A percentile compares a stretch with the other conserved stretches of the same genome.
Evolutionary conservation across 1,140 invertebrate genomes (phyloP).

Genomic region (Arctopsyche grandis): DNA sequence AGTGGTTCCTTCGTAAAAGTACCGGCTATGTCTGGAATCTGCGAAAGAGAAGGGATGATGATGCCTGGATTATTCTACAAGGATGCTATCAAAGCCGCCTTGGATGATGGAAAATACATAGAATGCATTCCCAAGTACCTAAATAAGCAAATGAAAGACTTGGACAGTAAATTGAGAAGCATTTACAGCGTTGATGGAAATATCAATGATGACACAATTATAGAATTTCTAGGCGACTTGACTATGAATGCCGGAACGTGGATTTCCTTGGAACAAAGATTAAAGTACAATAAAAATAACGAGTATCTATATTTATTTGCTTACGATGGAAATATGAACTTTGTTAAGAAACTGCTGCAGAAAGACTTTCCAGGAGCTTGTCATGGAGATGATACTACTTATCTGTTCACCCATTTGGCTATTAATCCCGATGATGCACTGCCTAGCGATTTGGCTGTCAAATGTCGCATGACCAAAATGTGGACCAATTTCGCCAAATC

Average conservation of each 20-base stretch:
- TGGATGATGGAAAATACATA: conserved; percentile 57
- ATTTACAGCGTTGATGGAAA: conserved; percentile 56
- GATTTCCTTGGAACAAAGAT: conserved; percentile 51
- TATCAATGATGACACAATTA: conserved; percentile 57
- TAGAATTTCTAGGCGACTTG: conserved; percentile 61
- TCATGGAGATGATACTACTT: conserved; percentile 62
- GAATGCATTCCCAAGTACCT: conserved; percentile 58
- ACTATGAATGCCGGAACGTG: conserved; percentile 61
- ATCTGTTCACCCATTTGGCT: conserved; percentile 57
- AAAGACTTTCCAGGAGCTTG: conserved; percentile 58
- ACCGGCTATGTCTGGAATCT: conserved; percentile 61
- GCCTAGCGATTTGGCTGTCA: conserved; percentile 58
- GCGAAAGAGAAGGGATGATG: conserved; percentile 60
- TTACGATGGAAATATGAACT: conserved; percentile 62
- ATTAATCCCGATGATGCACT: conserved; percentile 54
- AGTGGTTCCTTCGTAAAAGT: conserved; percentile 61
- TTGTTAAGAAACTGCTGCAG: conserved; percentile 57
- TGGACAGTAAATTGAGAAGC: conserved; percentile 58
- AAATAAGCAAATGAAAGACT: conserved; percentile 56
- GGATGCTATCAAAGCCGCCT: conserved; percentile 45
- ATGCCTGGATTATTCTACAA: conserved; percentile 47
- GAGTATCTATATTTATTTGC: conserved; percentile 64
- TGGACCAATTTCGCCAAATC: conserved; percentile 67
- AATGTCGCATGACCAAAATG: conserved; percentile 61
- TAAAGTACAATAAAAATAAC: conserved; percentile 54